phyloP scores from a whole-genome alignment of 2,113 vertebrate genomes.

The Montifringilla adamsi region DNA sequence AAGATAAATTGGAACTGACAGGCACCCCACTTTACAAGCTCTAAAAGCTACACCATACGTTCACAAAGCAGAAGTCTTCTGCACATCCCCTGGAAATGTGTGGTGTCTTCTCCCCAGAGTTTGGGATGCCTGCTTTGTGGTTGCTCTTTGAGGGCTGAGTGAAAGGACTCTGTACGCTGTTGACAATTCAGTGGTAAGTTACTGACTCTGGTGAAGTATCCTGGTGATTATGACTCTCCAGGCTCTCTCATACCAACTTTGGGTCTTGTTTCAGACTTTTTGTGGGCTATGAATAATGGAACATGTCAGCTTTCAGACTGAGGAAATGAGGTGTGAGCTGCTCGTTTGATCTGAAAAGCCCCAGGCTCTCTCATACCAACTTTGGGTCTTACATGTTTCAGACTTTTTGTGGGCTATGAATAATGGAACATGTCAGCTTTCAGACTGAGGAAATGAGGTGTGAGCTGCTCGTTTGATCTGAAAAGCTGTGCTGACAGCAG shows the following conservation, averaged over 20 bases:
- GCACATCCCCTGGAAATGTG: not conserved
- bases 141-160: not conserved
- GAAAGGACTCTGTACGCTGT: not conserved
- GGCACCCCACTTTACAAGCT: too few relatives aligned
- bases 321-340: not conserved
- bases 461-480: not conserved
- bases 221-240: fast-evolving
- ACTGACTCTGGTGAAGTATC: not conserved
- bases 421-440: not conserved
- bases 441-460: not conserved
- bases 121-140: not conserved
- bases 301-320: not conserved
- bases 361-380: too few relatives aligned
- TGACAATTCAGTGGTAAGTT: not conserved
- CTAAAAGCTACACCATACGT: not conserved
- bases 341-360: not conserved
- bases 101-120: not conserved
- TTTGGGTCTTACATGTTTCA: not conserved
- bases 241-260: not conserved
- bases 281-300: not conserved
- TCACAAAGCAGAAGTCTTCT: not conserved
- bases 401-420: not conserved
- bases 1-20: not conserved
- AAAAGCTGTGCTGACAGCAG: not conserved
- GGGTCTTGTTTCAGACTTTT: not conserved